These are phyloP conservation scores for Apamea crenata DNA, from an alignment of 2,888 invertebrate species.

Conservation along the genomic window DNA sequence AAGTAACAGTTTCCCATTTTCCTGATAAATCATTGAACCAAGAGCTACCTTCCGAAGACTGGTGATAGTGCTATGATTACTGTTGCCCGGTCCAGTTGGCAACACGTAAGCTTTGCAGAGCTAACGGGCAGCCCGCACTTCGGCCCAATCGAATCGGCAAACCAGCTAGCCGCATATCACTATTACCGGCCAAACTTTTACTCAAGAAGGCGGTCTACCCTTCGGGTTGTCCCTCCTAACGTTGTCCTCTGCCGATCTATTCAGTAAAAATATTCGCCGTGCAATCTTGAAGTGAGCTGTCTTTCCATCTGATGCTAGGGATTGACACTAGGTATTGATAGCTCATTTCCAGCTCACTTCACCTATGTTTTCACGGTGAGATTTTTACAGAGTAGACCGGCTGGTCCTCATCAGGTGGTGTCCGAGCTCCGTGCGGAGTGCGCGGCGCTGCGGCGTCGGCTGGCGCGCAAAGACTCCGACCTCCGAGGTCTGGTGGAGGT, in stretches of 20 bases:
- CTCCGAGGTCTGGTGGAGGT: slow-evolving; percentile 89
- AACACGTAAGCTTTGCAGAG: no score
- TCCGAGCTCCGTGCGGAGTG: slow-evolving; percentile 80
- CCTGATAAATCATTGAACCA: background rate
- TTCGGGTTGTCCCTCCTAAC: slow-evolving; percentile 8
- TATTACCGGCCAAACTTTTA: background rate
- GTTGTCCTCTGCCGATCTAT: background rate
- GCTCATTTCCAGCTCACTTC: background rate
- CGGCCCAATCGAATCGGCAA: background rate
- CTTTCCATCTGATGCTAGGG: background rate
- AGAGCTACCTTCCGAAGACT: slow-evolving; percentile 11
- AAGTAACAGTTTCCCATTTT: background rate
- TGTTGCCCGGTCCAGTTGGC: background rate
- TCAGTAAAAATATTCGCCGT: slow-evolving; percentile 2
- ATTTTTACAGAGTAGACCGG: background rate
- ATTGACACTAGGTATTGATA: background rate
- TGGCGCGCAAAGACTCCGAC: slow-evolving; percentile 88
- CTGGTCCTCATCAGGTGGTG: slow-evolving; percentile 74
- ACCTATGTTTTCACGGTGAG: background rate
- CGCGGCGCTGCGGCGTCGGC: slow-evolving; percentile 81
- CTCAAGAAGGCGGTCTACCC: background rate
- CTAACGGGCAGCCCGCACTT: background rate
- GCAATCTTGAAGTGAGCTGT: background rate
- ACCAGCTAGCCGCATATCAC: no score
- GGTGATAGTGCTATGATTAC: background rate